Evolutionary conservation across 1,140 invertebrate species (phyloP).

Genomic region (Drosophila bifasciata): DNA sequence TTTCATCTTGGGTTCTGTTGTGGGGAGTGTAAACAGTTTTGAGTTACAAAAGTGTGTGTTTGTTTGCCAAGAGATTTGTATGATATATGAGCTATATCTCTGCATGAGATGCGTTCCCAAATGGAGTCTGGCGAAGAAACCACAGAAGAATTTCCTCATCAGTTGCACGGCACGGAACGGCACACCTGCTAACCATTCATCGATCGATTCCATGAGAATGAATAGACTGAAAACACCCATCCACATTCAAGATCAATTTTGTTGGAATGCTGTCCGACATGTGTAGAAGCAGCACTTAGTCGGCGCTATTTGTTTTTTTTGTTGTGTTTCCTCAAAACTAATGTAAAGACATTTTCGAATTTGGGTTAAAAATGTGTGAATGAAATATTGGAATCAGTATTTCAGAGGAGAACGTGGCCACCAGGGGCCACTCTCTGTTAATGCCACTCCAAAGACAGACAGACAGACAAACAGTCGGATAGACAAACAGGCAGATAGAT

Average conservation of each 20-base stretch:
- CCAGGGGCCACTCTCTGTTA: slow-evolving; percentile 28
- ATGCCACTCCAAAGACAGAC: slow-evolving; percentile 42
- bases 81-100: slow-evolving; percentile 28
- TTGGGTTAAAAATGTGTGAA: slow-evolving; percentile 73
- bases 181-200: slow-evolving; percentile 49
- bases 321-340: slow-evolving; percentile 38
- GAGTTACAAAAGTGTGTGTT: slow-evolving; percentile 32
- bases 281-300: slow-evolving; percentile 45
- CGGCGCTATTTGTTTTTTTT: slow-evolving; percentile 11
- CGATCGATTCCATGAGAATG: neutral
- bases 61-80: slow-evolving; percentile 34
- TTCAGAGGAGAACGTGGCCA: slow-evolving; percentile 6
- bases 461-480: slow-evolving; percentile 5
- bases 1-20: slow-evolving; percentile 4
- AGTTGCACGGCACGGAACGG: neutral
- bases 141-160: slow-evolving; percentile 32
- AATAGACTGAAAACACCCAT: slow-evolving; percentile 9
- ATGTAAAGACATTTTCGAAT: slow-evolving; percentile 62
- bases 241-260: slow-evolving; percentile 57
- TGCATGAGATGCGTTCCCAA: slow-evolving; percentile 14
- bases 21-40: slow-evolving; percentile 39
- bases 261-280: slow-evolving; percentile 39
- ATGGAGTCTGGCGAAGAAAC: slow-evolving; percentile 1
- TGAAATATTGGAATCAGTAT: slow-evolving; percentile 52
- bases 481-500: slow-evolving; percentile 22